Percentiles rank a stretch among this genome's conserved stretches.
Evolutionary conservation across 2,113 vertebrate species (phyloP).

Genomic region (Apus apus): DNA sequence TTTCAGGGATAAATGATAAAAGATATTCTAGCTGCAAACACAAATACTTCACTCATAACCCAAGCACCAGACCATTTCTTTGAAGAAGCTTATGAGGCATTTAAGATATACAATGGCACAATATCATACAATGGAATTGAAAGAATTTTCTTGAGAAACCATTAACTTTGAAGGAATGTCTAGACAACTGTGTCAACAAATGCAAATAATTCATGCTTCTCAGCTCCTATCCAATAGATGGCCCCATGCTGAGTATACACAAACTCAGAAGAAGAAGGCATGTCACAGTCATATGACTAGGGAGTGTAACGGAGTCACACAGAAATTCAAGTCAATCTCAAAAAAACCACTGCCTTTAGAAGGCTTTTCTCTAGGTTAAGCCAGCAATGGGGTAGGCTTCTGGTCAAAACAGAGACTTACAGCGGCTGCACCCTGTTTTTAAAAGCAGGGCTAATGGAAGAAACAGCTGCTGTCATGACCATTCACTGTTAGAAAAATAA

Average conservation of each 20-base stretch:
- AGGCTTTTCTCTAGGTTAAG: constrained; percentile 36
- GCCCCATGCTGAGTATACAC: constrained; percentile 77
- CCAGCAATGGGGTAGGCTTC: constrained; percentile 37
- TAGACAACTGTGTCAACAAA: constrained; percentile 75
- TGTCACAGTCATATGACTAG: constrained; percentile 71
- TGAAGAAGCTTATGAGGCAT: constrained; percentile 74
- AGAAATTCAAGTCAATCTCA: constrained; percentile 68
- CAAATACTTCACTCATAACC: constrained; percentile 60
- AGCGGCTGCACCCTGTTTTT: not conserved
- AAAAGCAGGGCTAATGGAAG: not conserved
- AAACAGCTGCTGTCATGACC: not conserved
- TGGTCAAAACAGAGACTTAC: constrained; percentile 37
- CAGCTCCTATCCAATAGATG: constrained; percentile 68
- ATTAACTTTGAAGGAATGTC: constrained; percentile 79
- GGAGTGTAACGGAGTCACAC: constrained; percentile 63
- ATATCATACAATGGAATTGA: constrained; percentile 70
- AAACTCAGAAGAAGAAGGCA: constrained; percentile 74
- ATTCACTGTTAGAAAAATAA: constrained; percentile 50
- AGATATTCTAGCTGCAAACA: constrained; percentile 45
- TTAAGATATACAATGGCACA: constrained; percentile 69
- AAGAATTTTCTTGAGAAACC: constrained; percentile 71
- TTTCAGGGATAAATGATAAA: constrained; percentile 26
- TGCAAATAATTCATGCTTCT: constrained; percentile 74
- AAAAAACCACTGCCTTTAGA: constrained; percentile 45
- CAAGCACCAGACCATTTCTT: constrained; percentile 67